A percentile compares a stretch with the other conserved stretches of the same genome.
Evolutionary conservation across 2,113 vertebrate genomes (phyloP).

Genomic region (Grallaria varia): DNA sequence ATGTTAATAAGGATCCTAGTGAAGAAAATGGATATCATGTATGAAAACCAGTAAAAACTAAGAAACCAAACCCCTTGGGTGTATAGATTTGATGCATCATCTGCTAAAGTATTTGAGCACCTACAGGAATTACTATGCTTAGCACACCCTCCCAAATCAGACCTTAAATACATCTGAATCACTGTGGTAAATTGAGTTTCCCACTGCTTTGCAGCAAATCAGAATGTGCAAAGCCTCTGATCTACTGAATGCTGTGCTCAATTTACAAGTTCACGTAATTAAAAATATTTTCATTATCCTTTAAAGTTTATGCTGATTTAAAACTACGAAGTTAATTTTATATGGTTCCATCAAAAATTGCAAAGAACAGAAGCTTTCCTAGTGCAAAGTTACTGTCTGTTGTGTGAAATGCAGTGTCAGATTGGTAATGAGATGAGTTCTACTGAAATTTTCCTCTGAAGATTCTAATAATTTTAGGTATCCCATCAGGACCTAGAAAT

Average conservation of each 20-base stretch:
- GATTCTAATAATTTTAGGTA: neutral
- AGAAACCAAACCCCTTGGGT: neutral
- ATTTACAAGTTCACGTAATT: neutral
- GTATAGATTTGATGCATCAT: neutral
- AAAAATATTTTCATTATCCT: neutral
- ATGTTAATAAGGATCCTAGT: neutral
- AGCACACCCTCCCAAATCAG: neutral
- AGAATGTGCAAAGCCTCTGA: neutral
- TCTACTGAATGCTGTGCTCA: neutral
- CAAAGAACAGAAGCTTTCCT: neutral
- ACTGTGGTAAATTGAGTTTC: neutral
- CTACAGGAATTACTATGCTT: neutral
- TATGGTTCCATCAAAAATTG: neutral
- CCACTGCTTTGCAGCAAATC: neutral
- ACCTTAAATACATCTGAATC: neutral
- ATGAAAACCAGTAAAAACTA: neutral
- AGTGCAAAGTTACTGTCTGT: neutral
- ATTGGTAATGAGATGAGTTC: neutral
- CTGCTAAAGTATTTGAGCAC: neutral
- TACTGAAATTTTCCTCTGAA: neutral
- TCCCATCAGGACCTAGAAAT: neutral
- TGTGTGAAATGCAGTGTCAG: neutral
- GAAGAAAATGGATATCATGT: neutral
- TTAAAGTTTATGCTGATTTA: neutral
- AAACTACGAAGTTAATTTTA: neutral